These are phyloP conservation scores for Halictus rubicundus DNA, from an alignment of 1,140 invertebrate species.

Conservation along the genomic window DNA sequence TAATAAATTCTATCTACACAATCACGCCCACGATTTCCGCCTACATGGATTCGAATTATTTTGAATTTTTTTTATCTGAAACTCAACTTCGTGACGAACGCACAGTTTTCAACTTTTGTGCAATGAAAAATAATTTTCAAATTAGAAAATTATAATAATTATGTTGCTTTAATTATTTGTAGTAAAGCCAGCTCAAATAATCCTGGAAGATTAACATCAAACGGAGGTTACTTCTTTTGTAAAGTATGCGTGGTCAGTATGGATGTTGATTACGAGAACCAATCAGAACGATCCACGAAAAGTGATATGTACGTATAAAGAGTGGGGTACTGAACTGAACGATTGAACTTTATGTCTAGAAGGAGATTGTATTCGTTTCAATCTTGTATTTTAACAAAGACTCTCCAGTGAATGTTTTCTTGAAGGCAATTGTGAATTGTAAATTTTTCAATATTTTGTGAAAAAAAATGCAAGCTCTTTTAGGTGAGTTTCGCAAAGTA, in stretches of 20 bases:
- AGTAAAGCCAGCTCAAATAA: not conserved
- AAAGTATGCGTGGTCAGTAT: not conserved
- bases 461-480: conserved; percentile 38
- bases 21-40: not conserved
- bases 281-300: conserved; percentile 77
- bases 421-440: not conserved
- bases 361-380: conserved; percentile 42
- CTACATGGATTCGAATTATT: not conserved
- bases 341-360: conserved; percentile 62
- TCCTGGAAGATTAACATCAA: not conserved
- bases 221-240: conserved; percentile 15
- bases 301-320: conserved; percentile 47
- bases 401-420: conserved; percentile 9
- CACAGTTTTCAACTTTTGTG: not conserved
- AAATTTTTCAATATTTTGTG: not conserved
- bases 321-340: conserved; percentile 18
- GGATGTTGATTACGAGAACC: conserved; percentile 63
- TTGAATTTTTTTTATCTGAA: no score
- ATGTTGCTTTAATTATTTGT: not conserved
- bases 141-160: not conserved
- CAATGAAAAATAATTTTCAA: not conserved
- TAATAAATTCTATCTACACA: not conserved
- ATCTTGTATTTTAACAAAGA: conserved; percentile 13
- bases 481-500: conserved; percentile 34
- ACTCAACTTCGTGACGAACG: not conserved